Conservation (phyloP, 1,140 invertebrate genomes). For the Sinella curviseta region DNA sequence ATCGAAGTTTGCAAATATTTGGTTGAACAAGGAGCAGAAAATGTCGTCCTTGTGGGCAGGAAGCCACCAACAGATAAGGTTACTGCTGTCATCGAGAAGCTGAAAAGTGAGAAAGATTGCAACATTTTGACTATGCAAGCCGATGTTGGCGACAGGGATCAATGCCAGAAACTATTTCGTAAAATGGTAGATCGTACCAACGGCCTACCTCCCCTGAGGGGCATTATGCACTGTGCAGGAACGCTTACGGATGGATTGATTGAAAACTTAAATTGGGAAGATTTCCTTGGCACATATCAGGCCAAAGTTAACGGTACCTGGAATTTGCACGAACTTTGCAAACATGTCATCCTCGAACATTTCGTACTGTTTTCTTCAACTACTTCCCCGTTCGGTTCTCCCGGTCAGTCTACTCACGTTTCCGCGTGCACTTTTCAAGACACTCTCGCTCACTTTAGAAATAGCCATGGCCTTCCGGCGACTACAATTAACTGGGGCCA, state of each 20-base stretch:
- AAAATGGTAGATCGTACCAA: not conserved
- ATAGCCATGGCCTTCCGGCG: not conserved
- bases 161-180: not conserved
- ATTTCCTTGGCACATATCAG: not conserved
- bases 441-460: not conserved
- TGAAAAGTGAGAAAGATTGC: not conserved
- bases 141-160: not conserved
- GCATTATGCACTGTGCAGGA: conserved; percentile 1
- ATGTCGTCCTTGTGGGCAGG: not conserved
- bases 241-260: not conserved
- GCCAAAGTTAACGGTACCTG: not conserved
- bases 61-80: not conserved
- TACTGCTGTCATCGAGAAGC: not conserved
- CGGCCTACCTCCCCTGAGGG: not conserved
- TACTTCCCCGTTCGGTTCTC: not conserved
- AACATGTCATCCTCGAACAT: not conserved
- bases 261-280: not conserved
- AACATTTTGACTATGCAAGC: not conserved
- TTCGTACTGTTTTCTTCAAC: conserved; percentile 2
- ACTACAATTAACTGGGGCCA: not conserved
- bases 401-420: not conserved
- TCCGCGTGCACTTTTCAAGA: not conserved
- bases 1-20: not conserved
- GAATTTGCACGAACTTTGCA: not conserved
- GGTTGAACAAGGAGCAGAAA: not conserved